Percentiles rank a stretch among this genome's conserved stretches.
Evolutionary conservation across 2,888 invertebrate genomes (phyloP).

Genomic region (Lithophane ornitopus): DNA sequence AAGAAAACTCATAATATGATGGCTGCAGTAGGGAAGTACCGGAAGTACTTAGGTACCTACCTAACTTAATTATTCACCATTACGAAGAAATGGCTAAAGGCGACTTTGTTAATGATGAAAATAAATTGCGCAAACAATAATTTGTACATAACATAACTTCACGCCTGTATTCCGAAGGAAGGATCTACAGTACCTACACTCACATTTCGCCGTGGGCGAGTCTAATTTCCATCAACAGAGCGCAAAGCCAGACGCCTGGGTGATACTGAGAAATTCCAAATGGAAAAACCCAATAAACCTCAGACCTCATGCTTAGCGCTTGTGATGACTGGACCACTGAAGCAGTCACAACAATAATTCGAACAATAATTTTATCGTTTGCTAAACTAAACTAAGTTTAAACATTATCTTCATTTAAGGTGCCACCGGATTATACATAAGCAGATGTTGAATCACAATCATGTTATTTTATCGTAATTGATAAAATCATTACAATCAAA

Average conservation of each 20-base stretch:
- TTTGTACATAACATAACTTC: no score
- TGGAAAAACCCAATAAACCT: no score
- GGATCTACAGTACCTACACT: no score
- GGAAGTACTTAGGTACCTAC: background rate
- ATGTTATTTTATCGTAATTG: constrained; percentile 42
- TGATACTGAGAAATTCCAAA: no score
- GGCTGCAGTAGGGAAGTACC: background rate
- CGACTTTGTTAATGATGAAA: background rate
- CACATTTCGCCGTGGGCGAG: no score
- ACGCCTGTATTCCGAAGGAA: no score
- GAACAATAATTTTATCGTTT: background rate
- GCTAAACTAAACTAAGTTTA: background rate
- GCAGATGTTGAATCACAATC: constrained; percentile 13
- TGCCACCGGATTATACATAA: background rate
- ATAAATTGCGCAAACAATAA: background rate
- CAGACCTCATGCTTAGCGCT: no score
- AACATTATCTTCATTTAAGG: background rate
- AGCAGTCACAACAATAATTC: no score
- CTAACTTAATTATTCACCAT: constrained; percentile 5
- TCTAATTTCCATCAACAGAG: no score
- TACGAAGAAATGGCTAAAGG: background rate
- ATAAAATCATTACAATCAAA: constrained; percentile 42
- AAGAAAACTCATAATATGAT: constrained; percentile 7
- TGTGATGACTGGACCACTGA: no score
- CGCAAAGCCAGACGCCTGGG: no score